Evolutionary conservation across 2,888 invertebrate genomes (phyloP).

Genomic region (Allophyes oxyacanthae): DNA sequence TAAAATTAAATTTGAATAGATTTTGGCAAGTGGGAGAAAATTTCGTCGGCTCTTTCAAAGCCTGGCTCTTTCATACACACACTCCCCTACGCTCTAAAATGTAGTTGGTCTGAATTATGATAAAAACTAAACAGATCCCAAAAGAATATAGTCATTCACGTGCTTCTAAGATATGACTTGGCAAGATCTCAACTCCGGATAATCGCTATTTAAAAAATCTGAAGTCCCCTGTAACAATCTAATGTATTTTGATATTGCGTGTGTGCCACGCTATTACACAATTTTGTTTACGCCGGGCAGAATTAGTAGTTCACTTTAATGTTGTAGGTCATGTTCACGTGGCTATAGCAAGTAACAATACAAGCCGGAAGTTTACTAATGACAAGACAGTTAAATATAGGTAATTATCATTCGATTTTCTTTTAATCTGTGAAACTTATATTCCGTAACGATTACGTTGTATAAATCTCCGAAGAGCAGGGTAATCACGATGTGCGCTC

Average conservation of each 20-base stretch:
- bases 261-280: constrained; percentile 6
- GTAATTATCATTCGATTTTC: too few species aligned
- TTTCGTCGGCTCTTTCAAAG: too few species aligned
- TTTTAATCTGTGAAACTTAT: too few species aligned
- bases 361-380: neutral
- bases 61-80: too few species aligned
- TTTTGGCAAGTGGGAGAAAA: too few species aligned
- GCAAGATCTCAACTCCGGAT: constrained; percentile 49
- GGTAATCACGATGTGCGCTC: too few species aligned
- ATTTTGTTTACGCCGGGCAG: constrained; percentile 3
- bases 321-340: constrained; percentile 27
- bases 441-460: too few species aligned
- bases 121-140: constrained; percentile 10
- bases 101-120: neutral
- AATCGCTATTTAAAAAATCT: constrained; percentile 35
- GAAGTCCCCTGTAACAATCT: constrained; percentile 16
- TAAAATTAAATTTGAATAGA: too few species aligned
- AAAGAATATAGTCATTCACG: constrained; percentile 33
- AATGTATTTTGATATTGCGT: constrained; percentile 25
- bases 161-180: constrained; percentile 43
- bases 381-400: too few species aligned
- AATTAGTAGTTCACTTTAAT: constrained; percentile 16
- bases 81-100: too few species aligned
- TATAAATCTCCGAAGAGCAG: too few species aligned
- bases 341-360: too few species aligned